These are phyloP conservation scores for Squalus acanthias DNA, from an alignment of 2,797 vertebrate genomes.

Conservation along the genomic window DNA sequence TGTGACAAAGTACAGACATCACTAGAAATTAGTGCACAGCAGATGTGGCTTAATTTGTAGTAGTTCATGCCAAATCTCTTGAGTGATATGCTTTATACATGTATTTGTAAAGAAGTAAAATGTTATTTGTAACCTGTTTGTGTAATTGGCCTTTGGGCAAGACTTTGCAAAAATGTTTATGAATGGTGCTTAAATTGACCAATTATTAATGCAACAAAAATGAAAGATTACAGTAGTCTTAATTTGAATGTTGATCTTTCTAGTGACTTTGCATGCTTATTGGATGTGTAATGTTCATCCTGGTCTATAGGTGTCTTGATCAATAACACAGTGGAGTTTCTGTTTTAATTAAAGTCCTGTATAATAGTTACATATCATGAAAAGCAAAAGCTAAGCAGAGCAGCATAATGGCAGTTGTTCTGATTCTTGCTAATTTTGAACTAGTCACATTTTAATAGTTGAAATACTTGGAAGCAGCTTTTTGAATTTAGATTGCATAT, in stretches of 20 bases:
- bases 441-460: neutral
- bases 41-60: neutral
- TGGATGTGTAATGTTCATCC: neutral
- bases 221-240: neutral
- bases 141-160: neutral
- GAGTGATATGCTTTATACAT: neutral
- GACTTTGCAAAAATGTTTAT: neutral
- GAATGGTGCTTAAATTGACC: neutral
- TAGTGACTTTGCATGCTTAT: neutral
- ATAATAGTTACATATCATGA: neutral
- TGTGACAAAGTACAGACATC: no score
- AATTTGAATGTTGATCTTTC: neutral
- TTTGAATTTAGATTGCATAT: no score
- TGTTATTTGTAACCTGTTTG: neutral
- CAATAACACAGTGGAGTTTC: neutral
- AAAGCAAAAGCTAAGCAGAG: neutral
- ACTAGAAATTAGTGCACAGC: neutral
- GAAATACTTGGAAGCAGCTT: neutral
- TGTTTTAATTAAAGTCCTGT: neutral
- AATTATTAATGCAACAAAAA: neutral
- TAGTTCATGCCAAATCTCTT: neutral
- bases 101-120: neutral
- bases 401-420: neutral
- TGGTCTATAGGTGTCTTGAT: neutral
- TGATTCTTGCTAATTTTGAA: neutral